Evolutionary conservation across 2,113 vertebrate species (phyloP).

Genomic region (Murina feae): DNA sequence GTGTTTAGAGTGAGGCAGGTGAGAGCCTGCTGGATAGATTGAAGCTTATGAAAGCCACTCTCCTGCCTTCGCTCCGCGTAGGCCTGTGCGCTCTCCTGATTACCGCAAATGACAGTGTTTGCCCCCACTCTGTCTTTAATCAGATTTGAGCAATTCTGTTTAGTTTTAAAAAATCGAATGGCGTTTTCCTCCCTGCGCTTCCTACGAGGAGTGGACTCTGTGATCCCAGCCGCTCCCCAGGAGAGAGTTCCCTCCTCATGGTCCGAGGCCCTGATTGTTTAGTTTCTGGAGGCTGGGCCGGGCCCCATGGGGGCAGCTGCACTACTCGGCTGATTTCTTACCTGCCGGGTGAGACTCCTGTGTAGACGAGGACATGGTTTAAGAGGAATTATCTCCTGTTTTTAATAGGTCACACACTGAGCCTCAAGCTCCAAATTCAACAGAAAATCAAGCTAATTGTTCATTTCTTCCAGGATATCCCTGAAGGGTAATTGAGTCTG

Average conservation of each 20-base stretch:
- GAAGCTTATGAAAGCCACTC: constrained; percentile 32
- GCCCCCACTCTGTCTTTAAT: constrained; percentile 53
- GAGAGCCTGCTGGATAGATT: constrained; percentile 33
- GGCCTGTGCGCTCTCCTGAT: constrained; percentile 51
- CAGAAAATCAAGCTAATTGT: constrained; percentile 86
- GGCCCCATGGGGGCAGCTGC: constrained; percentile 64
- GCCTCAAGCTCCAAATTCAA: constrained; percentile 83
- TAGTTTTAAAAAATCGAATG: constrained; percentile 64
- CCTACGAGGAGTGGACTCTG: constrained; percentile 29
- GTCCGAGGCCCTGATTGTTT: constrained; percentile 60
- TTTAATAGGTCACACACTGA: constrained; percentile 83
- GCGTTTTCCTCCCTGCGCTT: constrained; percentile 55
- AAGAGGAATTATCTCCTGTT: constrained; percentile 79
- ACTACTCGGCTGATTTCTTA: constrained; percentile 73
- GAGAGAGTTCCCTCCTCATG: constrained; percentile 44
- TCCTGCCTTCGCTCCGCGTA: constrained; percentile 53
- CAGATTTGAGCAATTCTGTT: constrained; percentile 71
- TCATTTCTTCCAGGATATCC: constrained; percentile 82
- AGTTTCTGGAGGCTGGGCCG: constrained; percentile 31
- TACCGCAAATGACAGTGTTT: constrained; percentile 65
- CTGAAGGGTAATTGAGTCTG: constrained; percentile 80
- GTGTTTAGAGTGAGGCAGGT: constrained; percentile 51
- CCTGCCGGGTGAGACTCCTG: constrained; percentile 74
- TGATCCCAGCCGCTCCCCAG: background rate
- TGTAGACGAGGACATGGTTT: constrained; percentile 76